These are phyloP conservation scores for Scaptodrosophila latifasciaeformis DNA, from an alignment of 2,888 invertebrate species.

Conservation along the genomic window DNA sequence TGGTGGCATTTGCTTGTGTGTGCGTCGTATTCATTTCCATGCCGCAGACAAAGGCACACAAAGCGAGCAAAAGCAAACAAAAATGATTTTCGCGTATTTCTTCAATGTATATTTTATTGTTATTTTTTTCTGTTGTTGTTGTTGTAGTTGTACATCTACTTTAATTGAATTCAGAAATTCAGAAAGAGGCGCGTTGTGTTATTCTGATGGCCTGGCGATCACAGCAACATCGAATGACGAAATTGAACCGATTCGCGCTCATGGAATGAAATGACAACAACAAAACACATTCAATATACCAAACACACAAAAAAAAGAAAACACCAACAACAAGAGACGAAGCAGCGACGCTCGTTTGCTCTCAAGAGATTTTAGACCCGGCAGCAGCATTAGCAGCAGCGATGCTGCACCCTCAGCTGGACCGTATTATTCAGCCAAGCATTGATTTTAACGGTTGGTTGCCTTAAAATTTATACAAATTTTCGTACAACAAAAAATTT, in stretches of 20 bases:
- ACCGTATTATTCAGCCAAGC: no score
- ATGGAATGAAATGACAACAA: conserved; percentile 42
- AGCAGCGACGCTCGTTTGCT: no score
- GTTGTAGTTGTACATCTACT: conserved; percentile 23
- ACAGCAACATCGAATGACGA: conserved; percentile 6
- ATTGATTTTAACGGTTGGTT: no score
- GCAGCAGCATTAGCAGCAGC: no score
- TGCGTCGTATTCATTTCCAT: conserved; percentile 36
- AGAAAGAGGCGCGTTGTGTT: neutral
- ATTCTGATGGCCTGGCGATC: neutral
- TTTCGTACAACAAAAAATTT: no score
- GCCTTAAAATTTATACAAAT: no score
- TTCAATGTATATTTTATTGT: conserved; percentile 20
- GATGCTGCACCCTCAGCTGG: no score
- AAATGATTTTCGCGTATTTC: conserved; percentile 35
- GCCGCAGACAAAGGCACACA: conserved; percentile 23
- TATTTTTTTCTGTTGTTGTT: conserved; percentile 13
- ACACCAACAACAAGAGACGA: neutral
- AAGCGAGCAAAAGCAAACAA: conserved; percentile 40
- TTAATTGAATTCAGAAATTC: conserved; percentile 43
- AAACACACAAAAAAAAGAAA: conserved; percentile 20
- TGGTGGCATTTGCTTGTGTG: conserved; percentile 15
- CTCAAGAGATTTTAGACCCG: no score
- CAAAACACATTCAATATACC: neutral
- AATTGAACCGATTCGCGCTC: conserved; percentile 38